phyloP scores from a whole-genome alignment of 2,113 vertebrate species.

The Rallus limicola region DNA sequence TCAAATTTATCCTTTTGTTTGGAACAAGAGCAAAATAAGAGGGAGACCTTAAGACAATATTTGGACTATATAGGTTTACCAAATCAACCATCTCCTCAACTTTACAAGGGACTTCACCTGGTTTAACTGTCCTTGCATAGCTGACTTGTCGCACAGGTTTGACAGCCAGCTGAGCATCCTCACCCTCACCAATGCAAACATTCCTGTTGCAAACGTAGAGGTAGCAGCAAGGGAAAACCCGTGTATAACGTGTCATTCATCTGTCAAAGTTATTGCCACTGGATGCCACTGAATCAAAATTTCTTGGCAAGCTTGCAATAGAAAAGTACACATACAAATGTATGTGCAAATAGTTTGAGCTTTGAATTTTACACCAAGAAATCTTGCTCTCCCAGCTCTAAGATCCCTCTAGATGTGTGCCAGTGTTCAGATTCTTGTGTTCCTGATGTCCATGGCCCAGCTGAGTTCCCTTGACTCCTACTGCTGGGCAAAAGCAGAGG shows the following conservation, averaged over 20 bases:
- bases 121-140: not conserved
- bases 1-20: not conserved
- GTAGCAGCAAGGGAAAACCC: not conserved
- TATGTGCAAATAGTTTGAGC: not conserved
- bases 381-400: not conserved
- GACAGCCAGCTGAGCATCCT: not conserved
- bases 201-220: not conserved
- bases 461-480: not conserved
- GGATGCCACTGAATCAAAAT: not conserved
- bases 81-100: not conserved
- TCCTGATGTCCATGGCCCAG: not conserved
- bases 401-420: fast-evolving
- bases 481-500: not conserved
- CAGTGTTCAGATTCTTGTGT: not conserved
- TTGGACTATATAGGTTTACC: not conserved
- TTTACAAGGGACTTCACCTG: not conserved
- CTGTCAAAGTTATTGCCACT: not conserved
- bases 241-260: not conserved
- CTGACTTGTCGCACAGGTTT: not conserved
- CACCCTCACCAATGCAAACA: not conserved
- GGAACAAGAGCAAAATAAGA: not conserved
- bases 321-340: not conserved
- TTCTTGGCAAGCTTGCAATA: not conserved
- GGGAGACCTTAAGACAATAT: not conserved
- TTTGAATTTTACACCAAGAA: not conserved